Evolutionary conservation across 2,113 vertebrate species (phyloP).

Genomic region (Eurystomus gularis): DNA sequence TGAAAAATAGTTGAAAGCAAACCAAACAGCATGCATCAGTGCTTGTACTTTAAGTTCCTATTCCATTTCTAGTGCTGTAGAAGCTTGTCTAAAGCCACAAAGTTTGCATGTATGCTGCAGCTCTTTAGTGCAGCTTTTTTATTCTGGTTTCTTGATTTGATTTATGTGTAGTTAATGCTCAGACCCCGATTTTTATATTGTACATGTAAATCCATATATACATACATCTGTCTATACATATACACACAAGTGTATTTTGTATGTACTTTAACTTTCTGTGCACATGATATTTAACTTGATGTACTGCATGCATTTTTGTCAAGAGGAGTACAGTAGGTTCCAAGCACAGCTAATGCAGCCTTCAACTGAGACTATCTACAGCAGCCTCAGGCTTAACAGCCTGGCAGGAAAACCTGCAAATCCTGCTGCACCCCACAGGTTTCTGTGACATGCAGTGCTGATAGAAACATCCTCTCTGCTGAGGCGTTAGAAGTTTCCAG

Average conservation of each 20-base stretch:
- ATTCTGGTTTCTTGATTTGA: background rate
- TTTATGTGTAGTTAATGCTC: background rate
- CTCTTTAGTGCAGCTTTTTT: background rate
- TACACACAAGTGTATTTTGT: background rate
- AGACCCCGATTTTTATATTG: background rate
- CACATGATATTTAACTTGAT: background rate
- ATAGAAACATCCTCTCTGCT: background rate
- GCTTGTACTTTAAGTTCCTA: background rate
- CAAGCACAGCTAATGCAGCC: background rate
- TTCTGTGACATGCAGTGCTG: conserved; percentile 1
- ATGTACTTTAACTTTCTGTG: background rate
- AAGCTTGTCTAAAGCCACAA: background rate
- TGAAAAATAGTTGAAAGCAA: background rate
- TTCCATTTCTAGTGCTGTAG: background rate
- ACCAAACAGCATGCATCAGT: background rate
- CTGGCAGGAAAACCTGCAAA: conserved; percentile 43
- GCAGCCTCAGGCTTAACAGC: conserved; percentile 24
- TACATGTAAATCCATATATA: background rate
- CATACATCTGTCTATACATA: no score
- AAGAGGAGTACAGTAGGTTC: background rate
- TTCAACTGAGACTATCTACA: background rate
- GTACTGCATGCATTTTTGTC: background rate
- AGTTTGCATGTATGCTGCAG: background rate
- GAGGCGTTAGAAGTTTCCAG: background rate
- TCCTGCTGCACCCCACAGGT: background rate